Evolutionary conservation across 1,140 invertebrate genomes (phyloP).

Genomic region (Melanaphis sacchari): DNA sequence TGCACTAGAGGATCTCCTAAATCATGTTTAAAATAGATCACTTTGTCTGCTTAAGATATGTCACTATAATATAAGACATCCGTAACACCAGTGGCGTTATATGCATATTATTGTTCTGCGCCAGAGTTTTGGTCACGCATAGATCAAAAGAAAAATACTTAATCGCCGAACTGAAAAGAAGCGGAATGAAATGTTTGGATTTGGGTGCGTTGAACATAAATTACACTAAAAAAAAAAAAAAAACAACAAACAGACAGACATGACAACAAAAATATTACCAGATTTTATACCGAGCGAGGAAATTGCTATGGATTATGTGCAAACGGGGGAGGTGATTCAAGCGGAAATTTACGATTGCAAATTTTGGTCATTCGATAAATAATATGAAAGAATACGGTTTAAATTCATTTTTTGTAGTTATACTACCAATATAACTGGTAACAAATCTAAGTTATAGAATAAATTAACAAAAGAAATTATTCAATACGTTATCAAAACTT

Average conservation of each 20-base stretch:
- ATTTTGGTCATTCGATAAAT: constrained; percentile 31
- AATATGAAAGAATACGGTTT: neutral
- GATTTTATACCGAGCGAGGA: neutral
- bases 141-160: constrained; percentile 53
- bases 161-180: constrained; percentile 6
- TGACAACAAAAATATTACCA: constrained; percentile 47
- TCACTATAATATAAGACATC: neutral
- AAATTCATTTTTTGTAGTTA: constrained; percentile 8
- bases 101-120: constrained; percentile 10
- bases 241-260: constrained; percentile 22
- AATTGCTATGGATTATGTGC: neutral
- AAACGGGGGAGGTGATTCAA: neutral
- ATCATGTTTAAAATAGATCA: constrained; percentile 37
- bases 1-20: neutral
- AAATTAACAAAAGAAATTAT: constrained; percentile 20
- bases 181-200: constrained; percentile 35
- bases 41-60: constrained; percentile 16
- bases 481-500: neutral
- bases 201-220: constrained; percentile 31
- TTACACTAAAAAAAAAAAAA: constrained; percentile 14
- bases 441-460: constrained; percentile 32
- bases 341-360: constrained; percentile 41
- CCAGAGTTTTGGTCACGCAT: constrained; percentile 54
- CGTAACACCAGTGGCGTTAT: constrained; percentile 17
- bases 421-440: neutral